These are phyloP conservation scores for Diabrotica virgifera DNA, from an alignment of 1,140 invertebrate genomes.

Conservation along the genomic window DNA sequence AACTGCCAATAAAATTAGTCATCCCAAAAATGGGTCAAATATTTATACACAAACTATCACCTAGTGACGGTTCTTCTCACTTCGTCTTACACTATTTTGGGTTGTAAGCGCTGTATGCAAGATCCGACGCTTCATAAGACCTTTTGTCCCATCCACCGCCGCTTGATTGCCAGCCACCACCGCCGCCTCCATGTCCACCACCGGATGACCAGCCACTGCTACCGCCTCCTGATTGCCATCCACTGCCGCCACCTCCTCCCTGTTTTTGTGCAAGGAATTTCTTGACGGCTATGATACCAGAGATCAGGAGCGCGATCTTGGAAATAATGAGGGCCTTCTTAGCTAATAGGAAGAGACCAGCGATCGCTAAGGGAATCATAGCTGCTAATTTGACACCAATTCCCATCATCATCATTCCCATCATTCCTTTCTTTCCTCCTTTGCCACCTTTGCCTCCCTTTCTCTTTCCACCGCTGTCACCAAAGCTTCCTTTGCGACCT, in stretches of 20 bases:
- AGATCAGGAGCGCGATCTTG: constrained; percentile 71
- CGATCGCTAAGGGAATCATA: constrained; percentile 69
- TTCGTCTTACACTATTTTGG: constrained; percentile 30
- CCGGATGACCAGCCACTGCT: constrained; percentile 39
- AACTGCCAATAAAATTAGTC: not conserved
- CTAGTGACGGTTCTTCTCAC: constrained; percentile 17
- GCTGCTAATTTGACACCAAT: constrained; percentile 71
- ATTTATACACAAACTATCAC: constrained; percentile 13
- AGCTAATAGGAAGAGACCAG: constrained; percentile 67
- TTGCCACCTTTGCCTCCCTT: constrained; percentile 19
- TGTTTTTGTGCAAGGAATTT: constrained; percentile 67
- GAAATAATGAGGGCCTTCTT: constrained; percentile 74
- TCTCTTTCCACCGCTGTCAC: constrained; percentile 50
- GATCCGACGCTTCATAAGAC: constrained; percentile 57
- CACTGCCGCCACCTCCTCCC: constrained; percentile 45
- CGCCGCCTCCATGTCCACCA: constrained; percentile 56
- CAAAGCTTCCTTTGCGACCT: constrained; percentile 21
- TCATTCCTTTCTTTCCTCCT: constrained; percentile 75
- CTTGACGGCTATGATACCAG: constrained; percentile 73
- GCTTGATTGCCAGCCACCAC: constrained; percentile 49
- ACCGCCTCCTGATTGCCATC: constrained; percentile 47
- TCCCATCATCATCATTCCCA: constrained; percentile 79
- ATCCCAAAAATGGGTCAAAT: constrained; percentile 11
- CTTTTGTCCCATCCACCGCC: constrained; percentile 54
- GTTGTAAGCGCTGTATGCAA: constrained; percentile 65